Conservation (phyloP, 2,888 invertebrate genomes). For the Bruchidius siliquastri region DNA sequence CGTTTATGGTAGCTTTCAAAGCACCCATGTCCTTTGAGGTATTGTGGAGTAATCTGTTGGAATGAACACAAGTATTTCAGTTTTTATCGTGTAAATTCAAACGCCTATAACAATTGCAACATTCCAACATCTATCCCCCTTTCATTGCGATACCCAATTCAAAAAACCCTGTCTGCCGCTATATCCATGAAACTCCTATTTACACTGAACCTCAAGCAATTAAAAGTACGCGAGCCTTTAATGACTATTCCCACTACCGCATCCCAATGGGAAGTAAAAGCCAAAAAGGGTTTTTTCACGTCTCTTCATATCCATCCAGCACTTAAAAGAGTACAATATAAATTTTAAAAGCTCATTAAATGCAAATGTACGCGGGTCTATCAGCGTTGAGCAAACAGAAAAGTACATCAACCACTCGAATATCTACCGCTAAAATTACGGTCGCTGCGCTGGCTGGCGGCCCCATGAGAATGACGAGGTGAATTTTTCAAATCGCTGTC, state of each 20-base stretch:
- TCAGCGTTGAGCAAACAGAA: not conserved
- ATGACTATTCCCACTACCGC: not conserved
- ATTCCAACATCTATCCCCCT: no score
- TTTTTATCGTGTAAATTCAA: no score
- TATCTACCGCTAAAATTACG: not conserved
- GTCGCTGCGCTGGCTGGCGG: not conserved
- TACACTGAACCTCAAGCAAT: not conserved
- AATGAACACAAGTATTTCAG: no score
- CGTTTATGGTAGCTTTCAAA: no score
- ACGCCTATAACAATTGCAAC: no score
- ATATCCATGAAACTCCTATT: not conserved
- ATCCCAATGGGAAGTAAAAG: not conserved
- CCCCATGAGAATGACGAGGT: not conserved
- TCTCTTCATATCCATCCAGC: constrained; percentile 1
- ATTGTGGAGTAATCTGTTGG: no score
- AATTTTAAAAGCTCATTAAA: constrained; percentile 37
- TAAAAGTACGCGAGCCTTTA: not conserved
- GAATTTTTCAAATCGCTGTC: no score
- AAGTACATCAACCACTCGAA: not conserved
- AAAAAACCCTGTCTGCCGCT: not conserved
- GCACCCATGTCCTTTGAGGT: no score
- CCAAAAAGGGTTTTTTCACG: not conserved
- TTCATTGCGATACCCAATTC: no score
- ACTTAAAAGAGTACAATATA: constrained; percentile 25
- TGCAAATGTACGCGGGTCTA: constrained; percentile 21